Evolutionary conservation across 2,113 vertebrate genomes (phyloP), one percentile per base, ranked within the genome.

Genomic region (Bos indicus): DNA sequence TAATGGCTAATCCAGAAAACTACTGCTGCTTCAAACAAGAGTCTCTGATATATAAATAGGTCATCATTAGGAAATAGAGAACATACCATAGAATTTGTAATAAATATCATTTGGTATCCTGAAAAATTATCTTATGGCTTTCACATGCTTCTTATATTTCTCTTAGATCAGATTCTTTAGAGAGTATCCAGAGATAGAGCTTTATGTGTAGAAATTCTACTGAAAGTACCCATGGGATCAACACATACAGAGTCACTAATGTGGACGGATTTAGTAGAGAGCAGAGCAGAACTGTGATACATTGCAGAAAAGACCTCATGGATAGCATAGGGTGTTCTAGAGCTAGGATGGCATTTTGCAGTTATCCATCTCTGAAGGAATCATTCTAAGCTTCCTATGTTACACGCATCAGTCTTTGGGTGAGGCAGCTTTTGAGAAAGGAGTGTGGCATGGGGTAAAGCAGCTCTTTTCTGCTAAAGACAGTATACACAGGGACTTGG

Each of bases 1-100:
- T 96, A 92, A 95, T 60, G 86, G 43, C 51, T 71, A 95, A 91
- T 91, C 48, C 84, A 96, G 94, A 97, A 98, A 80, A 95, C 1
- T 5, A 1, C 64, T 97, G 97, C 91, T 78, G 30, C 59, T 91
- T 96, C 60, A 89, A 51, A 92, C 5, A 91, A 33, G 78, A 95
- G 10, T 88, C 33, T 85, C 81, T 85, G 64, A 74, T 57, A 57
- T 59, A 59, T 85, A 57, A 56, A 57, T 7, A 94, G 11, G 36
- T 87, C 16, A 93, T 59, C 13, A 67, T 57, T 74, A 91, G 23
- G n/a, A 94, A 86, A 56, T 8, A 85, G 64, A 54, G 23, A 87
- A 71, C 30, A 84, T 19, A 33, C 2, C 26, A 1, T 5, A 52
- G 77, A 23, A 2, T 92, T 74, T 62, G 23, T 71, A 15, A 71